phyloP scores from a whole-genome alignment of 2,113 vertebrate genomes.

The Catharus minimus region DNA sequence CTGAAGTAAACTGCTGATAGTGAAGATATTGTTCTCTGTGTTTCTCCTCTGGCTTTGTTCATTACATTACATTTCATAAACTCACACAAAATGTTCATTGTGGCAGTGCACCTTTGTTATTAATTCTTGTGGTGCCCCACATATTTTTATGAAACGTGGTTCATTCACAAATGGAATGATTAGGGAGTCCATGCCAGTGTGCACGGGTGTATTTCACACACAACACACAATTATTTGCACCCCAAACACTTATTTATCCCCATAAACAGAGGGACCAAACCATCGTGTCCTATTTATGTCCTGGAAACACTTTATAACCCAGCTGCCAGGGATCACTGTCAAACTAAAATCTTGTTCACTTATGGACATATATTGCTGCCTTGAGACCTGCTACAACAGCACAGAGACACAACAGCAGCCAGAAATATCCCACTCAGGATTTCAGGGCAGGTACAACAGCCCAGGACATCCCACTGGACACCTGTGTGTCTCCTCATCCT shows the following conservation, averaged over 20 bases:
- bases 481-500: not conserved
- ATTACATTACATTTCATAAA: slow-evolving; percentile 30
- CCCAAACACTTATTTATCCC: not conserved
- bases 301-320: not conserved
- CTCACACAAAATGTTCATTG: slow-evolving; percentile 57
- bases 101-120: slow-evolving; percentile 56
- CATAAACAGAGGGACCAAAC: not conserved
- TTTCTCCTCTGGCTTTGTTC: slow-evolving; percentile 62
- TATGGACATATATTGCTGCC: not conserved
- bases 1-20: slow-evolving; percentile 72
- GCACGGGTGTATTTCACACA: not conserved
- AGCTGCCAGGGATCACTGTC: not conserved
- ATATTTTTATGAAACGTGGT: slow-evolving; percentile 33
- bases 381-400: not conserved
- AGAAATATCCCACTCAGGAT: not conserved
- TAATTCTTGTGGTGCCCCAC: slow-evolving; percentile 59
- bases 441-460: not conserved
- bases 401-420: not conserved
- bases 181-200: not conserved
- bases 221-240: not conserved
- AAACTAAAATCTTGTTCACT: not conserved
- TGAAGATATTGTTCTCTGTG: slow-evolving; percentile 71
- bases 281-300: not conserved
- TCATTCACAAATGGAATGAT: slow-evolving; percentile 44
- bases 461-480: not conserved